A percentile compares a stretch with the other conserved stretches of the same genome.
phyloP scores from a whole-genome alignment of 2,113 vertebrate genomes.

The Porphyrio hochstetteri region DNA sequence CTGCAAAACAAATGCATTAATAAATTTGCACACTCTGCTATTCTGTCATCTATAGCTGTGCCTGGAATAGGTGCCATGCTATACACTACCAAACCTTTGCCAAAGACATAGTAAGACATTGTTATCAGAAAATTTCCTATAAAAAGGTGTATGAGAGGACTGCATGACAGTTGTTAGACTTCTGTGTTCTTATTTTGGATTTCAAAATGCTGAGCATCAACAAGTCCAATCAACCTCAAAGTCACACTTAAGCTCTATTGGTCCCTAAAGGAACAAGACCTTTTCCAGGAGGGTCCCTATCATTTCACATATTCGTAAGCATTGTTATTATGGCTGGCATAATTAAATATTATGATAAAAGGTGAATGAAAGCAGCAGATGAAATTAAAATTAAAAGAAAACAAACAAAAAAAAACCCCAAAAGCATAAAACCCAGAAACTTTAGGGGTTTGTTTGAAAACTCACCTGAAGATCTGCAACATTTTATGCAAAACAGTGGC shows the following conservation, averaged over 20 bases:
- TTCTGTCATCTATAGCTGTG: not conserved
- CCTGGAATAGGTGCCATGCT: not conserved
- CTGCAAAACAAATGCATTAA: not conserved
- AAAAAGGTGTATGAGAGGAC: not conserved
- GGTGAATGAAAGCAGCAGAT: not conserved
- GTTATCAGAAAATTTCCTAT: not conserved
- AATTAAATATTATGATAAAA: not conserved
- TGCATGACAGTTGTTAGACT: not conserved
- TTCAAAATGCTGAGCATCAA: not conserved
- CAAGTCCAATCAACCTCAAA: not conserved
- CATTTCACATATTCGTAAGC: not conserved
- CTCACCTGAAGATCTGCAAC: not conserved
- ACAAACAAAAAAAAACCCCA: not conserved
- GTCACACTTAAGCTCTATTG: not conserved
- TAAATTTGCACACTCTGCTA: not conserved
- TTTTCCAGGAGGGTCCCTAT: not conserved
- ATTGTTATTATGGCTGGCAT: not conserved
- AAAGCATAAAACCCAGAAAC: not conserved
- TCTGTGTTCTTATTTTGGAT: not conserved
- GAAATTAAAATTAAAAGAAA: not conserved
- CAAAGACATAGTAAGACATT: not conserved
- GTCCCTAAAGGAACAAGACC: not conserved
- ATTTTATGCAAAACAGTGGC: not conserved
- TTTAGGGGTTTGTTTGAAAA: not conserved
- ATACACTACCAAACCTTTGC: not conserved